phyloP scores from a whole-genome alignment of 2,797 vertebrate species.

The Anableps anableps region DNA sequence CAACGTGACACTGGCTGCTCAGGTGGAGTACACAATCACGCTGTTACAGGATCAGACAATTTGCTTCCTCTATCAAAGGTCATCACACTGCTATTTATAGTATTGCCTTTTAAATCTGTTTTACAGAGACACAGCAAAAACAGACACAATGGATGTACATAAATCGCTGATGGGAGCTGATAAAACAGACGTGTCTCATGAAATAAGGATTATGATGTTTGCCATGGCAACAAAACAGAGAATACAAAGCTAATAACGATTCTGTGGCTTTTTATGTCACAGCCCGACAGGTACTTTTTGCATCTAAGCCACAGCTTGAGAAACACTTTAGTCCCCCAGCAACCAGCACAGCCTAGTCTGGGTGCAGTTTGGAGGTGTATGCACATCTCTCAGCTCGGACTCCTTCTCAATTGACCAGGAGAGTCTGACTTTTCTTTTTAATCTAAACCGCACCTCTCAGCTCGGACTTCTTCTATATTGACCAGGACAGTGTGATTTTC shows the following conservation, averaged over 20 bases:
- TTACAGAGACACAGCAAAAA: conserved; percentile 19
- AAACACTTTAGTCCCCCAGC: background rate
- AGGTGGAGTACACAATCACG: conserved; percentile 39
- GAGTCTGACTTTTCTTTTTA: background rate
- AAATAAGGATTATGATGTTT: conserved; percentile 44
- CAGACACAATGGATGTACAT: conserved; percentile 45
- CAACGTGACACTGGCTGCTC: conserved; percentile 18
- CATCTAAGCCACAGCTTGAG: background rate
- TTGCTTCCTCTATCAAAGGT: conserved; percentile 50
- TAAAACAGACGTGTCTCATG: conserved; percentile 38
- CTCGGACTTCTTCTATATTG: background rate
- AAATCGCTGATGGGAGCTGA: conserved; percentile 37
- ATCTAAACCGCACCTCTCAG: background rate
- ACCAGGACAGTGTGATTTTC: background rate
- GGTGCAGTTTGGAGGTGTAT: background rate
- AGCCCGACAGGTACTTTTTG: too few relatives aligned
- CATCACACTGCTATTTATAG: conserved; percentile 46
- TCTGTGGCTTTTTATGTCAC: background rate
- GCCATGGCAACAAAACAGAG: conserved; percentile 52
- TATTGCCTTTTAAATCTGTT: background rate
- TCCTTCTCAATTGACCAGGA: background rate
- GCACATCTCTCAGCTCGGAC: background rate
- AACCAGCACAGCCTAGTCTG: background rate
- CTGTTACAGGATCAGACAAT: conserved; percentile 50
- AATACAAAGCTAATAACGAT: conserved; percentile 40